These are phyloP conservation scores for Oxyura jamaicensis DNA, from an alignment of 2,113 vertebrate genomes.

Conservation along the genomic window DNA sequence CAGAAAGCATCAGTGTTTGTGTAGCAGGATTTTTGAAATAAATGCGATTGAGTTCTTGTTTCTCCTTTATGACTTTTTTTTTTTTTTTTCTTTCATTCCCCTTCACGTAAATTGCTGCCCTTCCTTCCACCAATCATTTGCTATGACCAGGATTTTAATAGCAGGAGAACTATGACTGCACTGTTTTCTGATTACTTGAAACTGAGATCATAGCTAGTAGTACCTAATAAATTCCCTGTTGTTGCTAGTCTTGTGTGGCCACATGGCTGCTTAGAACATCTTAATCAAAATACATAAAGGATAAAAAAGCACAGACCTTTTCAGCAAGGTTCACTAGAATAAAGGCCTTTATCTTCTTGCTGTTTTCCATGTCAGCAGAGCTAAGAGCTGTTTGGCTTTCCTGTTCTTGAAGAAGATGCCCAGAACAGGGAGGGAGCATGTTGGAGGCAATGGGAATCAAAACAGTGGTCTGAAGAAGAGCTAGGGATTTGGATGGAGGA, in stretches of 20 bases:
- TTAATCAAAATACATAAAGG: slow-evolving; percentile 59
- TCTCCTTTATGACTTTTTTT: slow-evolving; percentile 14
- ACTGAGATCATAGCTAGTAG: slow-evolving; percentile 65
- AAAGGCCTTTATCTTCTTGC: not conserved
- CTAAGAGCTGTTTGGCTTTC: not conserved
- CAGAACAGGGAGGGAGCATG: not conserved
- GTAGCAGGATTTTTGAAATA: not conserved
- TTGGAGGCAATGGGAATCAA: not conserved
- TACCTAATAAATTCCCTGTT: slow-evolving; percentile 77
- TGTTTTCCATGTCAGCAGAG: not conserved
- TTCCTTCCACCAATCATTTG: slow-evolving; percentile 41
- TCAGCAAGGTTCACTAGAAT: slow-evolving; percentile 36
- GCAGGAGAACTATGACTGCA: slow-evolving; percentile 42
- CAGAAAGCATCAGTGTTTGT: not conserved
- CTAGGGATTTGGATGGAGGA: not conserved
- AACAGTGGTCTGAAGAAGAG: not conserved
- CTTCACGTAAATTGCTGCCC: slow-evolving; percentile 32
- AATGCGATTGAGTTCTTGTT: slow-evolving; percentile 1
- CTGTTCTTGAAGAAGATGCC: not conserved
- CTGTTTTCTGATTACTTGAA: slow-evolving; percentile 72
- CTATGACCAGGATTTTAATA: slow-evolving; percentile 51
- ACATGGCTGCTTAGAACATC: slow-evolving; percentile 54
- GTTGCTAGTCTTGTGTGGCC: slow-evolving; percentile 33
- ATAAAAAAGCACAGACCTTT: slow-evolving; percentile 63
- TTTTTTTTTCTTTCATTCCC: slow-evolving; percentile 23